Evolutionary conservation across 1,140 invertebrate genomes (phyloP), one percentile per base, ranked within the genome.

Genomic region (Ips nitidus): DNA sequence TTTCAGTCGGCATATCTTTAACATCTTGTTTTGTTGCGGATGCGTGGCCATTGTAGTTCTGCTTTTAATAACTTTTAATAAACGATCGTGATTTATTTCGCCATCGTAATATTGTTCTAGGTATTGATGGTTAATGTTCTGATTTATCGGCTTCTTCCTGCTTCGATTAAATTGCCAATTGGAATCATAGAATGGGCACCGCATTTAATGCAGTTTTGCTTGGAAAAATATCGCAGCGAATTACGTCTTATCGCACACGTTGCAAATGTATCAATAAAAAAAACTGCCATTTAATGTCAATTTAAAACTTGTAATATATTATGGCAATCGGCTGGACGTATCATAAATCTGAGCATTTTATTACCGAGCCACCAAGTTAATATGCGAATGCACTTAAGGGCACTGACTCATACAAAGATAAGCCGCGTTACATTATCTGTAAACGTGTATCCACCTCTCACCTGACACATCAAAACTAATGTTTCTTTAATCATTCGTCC

Each of bases 381-480:
- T 55, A 55, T 37, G 8, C 52, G 52, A 55, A 55, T n/a, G 8
- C 52, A 55, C 52, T 55, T 55, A 55, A 55, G 52, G 52, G 52
- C 52, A 39, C 22, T 57, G 36, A 57, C 55, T 40, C 55, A 57
- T 40, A 57, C 52, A 40, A 38, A 38, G 55, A 57, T 57, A 57
- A 57, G 37, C 52, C 4, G 2, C 52, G 52, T 55, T 55, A 57
- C 37, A 41, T 39, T 57, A 57, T 57, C 55, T 40, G 45, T 50
- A 50, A 62, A 62, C 6, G 40, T 52, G 45, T 38, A 62, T 50
- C 60, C 43, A 50, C 60, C 8, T 8, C 36, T n/a, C 43, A 62
- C 60, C 60, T 62, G 60, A 62, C 58, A 61, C 58, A 61, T 61
- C 42, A 45, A 61, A 61, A 62, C 55, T 62, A 62, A 62, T 62